phyloP scores from a whole-genome alignment of 2,113 vertebrate species.

The Gnathonemus longibarbis region DNA sequence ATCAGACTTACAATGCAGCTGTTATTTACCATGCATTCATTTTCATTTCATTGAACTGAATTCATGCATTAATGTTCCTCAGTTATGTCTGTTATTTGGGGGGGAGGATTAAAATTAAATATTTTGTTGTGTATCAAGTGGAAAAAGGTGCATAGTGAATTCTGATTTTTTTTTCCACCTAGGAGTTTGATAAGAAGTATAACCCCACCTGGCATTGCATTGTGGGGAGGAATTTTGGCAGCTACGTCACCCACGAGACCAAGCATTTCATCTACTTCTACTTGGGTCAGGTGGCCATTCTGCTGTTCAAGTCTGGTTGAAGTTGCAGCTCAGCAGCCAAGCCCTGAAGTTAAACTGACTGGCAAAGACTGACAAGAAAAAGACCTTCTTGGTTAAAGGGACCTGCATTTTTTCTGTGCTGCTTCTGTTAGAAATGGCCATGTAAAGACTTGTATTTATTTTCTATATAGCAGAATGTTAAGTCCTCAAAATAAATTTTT shows the following conservation, averaged over 20 bases:
- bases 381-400: slow-evolving; percentile 69
- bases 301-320: slow-evolving; percentile 96
- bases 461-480: slow-evolving; percentile 49
- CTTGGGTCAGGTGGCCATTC: slow-evolving; percentile 94
- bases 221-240: slow-evolving; percentile 95
- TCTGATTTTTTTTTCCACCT: slow-evolving; percentile 22
- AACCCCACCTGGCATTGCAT: slow-evolving; percentile 99
- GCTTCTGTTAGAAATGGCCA: slow-evolving; percentile 58
- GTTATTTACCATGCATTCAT: not conserved
- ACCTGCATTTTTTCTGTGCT: slow-evolving; percentile 70
- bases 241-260: slow-evolving; percentile 95
- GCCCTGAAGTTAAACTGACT: slow-evolving; percentile 37
- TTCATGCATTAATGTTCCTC: not conserved
- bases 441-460: slow-evolving; percentile 67
- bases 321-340: slow-evolving; percentile 16
- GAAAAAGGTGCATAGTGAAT: not conserved
- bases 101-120: not conserved
- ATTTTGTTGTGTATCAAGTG: not conserved
- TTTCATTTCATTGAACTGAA: not conserved
- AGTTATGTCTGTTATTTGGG: not conserved
- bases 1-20: not conserved
- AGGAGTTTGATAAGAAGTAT: slow-evolving; percentile 99
- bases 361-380: slow-evolving; percentile 53
- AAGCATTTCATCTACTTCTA: slow-evolving; percentile 99
- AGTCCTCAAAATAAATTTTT: slow-evolving; percentile 36